Evolutionary conservation across 2,113 vertebrate species (phyloP).

Genomic region (Callorhinus ursinus): DNA sequence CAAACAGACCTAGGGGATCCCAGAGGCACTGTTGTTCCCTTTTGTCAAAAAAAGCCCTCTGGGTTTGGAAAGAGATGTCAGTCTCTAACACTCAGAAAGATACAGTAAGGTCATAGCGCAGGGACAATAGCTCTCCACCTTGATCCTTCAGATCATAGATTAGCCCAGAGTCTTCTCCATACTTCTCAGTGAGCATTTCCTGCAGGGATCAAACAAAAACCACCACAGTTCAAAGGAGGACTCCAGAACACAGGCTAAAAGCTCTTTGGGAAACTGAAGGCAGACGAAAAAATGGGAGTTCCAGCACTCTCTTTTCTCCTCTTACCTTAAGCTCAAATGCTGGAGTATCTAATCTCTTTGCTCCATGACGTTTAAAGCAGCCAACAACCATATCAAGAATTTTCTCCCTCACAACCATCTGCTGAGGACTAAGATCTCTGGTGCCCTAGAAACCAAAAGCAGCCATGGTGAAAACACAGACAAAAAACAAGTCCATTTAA

Average conservation of each 20-base stretch:
- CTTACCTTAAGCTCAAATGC: constrained; percentile 95
- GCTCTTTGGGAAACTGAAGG: background rate
- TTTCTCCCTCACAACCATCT: constrained; percentile 93
- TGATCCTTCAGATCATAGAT: constrained; percentile 98
- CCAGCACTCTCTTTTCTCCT: background rate
- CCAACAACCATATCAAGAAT: constrained; percentile 90
- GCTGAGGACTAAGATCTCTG: constrained; percentile 93
- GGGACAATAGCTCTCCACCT: constrained; percentile 96
- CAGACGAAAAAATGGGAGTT: background rate
- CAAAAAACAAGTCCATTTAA: constrained; percentile 34
- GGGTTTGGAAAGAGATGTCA: background rate
- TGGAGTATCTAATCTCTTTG: constrained; percentile 95
- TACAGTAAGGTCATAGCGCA: constrained; percentile 99
- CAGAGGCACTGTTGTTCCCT: background rate
- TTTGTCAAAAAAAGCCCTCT: constrained; percentile 30
- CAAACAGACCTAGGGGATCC: background rate
- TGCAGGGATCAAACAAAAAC: constrained; percentile 59
- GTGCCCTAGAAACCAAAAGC: constrained; percentile 89
- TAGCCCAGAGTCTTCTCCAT: constrained; percentile 93
- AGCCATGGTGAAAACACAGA: constrained; percentile 34
- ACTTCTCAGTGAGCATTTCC: constrained; percentile 93
- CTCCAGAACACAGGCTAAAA: constrained; percentile 27
- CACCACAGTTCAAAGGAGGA: background rate
- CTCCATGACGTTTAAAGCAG: constrained; percentile 97
- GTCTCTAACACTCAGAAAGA: constrained; percentile 85